phyloP scores from a whole-genome alignment of 2,113 vertebrate species.

The Trichomycterus rosablanca region DNA sequence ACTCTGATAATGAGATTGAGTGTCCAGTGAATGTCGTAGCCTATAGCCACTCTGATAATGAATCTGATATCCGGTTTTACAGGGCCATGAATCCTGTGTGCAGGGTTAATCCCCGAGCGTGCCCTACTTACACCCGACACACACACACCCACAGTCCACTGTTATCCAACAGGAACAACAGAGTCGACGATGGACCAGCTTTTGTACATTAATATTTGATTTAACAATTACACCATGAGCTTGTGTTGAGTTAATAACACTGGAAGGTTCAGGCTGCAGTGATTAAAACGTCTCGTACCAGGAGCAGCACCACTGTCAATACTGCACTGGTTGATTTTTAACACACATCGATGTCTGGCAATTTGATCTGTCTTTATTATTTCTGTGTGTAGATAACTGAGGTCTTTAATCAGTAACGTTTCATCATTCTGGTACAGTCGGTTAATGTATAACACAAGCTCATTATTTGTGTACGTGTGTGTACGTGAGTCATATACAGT shows the following conservation, averaged over 20 bases:
- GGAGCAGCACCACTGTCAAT: neutral
- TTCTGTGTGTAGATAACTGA: too few species aligned
- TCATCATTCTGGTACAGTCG: too few species aligned
- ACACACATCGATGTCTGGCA: conserved; percentile 1
- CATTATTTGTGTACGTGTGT: too few species aligned
- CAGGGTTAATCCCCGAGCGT: conserved; percentile 24
- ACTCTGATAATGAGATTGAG: neutral
- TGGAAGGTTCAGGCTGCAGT: conserved; percentile 1
- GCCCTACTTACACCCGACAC: conserved; percentile 28
- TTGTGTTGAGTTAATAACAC: too few species aligned
- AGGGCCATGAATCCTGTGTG: conserved; percentile 15
- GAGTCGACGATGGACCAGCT: too few species aligned
- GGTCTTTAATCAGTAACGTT: too few species aligned
- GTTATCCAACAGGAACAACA: too few species aligned
- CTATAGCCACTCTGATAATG: conserved; percentile 5
- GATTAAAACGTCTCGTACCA: neutral
- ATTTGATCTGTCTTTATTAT: neutral
- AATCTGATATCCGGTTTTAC: conserved; percentile 9
- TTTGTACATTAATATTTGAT: too few species aligned
- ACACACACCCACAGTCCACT: too few species aligned
- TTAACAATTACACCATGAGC: too few species aligned
- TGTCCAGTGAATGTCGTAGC: neutral
- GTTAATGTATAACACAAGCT: too few species aligned
- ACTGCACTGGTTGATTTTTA: neutral
- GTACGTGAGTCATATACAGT: too few species aligned